Evolutionary conservation across 2,888 invertebrate genomes (phyloP).

Genomic region (Antheraea yamamai): DNA sequence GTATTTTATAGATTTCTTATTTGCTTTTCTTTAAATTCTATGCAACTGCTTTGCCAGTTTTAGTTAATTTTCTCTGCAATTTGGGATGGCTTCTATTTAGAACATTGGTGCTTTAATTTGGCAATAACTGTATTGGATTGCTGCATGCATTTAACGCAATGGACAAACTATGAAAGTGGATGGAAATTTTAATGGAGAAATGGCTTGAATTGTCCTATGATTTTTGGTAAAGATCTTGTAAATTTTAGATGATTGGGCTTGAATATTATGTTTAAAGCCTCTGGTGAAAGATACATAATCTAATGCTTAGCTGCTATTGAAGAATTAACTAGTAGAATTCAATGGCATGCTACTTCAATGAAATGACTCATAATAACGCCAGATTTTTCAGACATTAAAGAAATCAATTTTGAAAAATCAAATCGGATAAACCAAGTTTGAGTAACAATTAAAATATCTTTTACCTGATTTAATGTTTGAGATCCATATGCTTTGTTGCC

Average conservation of each 20-base stretch:
- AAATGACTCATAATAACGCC: too few relatives aligned
- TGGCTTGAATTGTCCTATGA: neutral
- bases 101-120: neutral
- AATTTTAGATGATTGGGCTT: neutral
- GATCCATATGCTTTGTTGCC: neutral
- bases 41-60: neutral
- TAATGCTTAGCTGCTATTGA: neutral
- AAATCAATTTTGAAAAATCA: neutral
- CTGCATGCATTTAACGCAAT: neutral
- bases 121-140: neutral
- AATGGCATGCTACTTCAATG: neutral
- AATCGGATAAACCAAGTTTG: neutral
- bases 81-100: neutral
- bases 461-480: neutral
- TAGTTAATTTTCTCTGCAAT: neutral
- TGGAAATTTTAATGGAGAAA: neutral
- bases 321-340: neutral
- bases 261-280: neutral
- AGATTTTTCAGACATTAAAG: neutral
- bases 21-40: neutral
- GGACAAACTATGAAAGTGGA: neutral
- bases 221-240: neutral
- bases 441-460: neutral
- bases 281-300: neutral
- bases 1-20: neutral